Evolutionary conservation across 2,113 vertebrate genomes (phyloP), one percentile per base, ranked within the genome.

Genomic region (Pseudois nayaur): DNA sequence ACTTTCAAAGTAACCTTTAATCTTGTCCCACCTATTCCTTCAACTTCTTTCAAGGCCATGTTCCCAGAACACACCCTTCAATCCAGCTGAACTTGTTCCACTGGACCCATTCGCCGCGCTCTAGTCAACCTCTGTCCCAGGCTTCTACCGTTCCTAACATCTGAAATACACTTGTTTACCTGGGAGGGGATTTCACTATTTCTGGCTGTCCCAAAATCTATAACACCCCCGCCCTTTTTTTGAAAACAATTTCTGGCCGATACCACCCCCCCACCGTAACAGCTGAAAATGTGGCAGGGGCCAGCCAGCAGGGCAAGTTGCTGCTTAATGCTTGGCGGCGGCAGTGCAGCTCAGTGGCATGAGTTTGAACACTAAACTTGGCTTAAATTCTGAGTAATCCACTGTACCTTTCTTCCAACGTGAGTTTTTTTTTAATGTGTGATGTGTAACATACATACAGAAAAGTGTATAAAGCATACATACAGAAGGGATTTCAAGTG

Each of bases 11-110:
- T 79, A 91, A 93, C 89, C 87, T 76, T 96, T 95, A 87, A 98
- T 93, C 87, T 94, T 93, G 57, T 50, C 87, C 87, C 54, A 90
- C 54, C 79, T 86, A 95, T 87, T 95, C 78, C 64, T 97, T 96
- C 60, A 94, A 29, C 17, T 64, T 86, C 92, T 84, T 54, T 97
- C 92, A 64, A 76, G 86, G 86, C n/a, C 71, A 55, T 67, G 92
- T 96, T 92, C 89, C 97, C 97, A 98, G 95, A 94, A 93, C 83
- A 97, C 95, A 96, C 92, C 97, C 97, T 96, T 55, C 87, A 74
- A 97, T 88, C 96, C 6, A 8, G 96, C 85, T 87, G 67, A 95
- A 94, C 92, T 57, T 40, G 95, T 96, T 90, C 33, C 17, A 33
- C 57, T 45, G 40, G 67, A 82, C 54, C 83, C 79, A 93, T 57